Conservation (phyloP, 2,113 vertebrate genomes). For the Osmerus mordax region DNA sequence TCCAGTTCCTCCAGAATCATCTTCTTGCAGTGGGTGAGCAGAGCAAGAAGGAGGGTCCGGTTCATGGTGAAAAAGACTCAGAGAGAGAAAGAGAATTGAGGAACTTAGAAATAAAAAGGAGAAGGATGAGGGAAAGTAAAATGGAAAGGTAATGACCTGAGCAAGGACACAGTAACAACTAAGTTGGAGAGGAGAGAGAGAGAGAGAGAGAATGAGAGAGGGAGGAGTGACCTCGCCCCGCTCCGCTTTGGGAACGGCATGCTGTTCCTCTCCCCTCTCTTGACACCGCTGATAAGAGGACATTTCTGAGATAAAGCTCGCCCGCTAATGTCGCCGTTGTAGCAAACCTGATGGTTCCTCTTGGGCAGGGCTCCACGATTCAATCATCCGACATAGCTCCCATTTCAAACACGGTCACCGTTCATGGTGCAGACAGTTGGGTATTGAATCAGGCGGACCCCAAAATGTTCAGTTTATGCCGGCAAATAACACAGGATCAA, state of each 20-base stretch:
- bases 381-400: neutral
- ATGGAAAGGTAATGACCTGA: neutral
- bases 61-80: conserved; percentile 56
- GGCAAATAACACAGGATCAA: neutral
- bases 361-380: neutral
- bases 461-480: too few species aligned
- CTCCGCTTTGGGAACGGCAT: conserved; percentile 75
- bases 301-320: conserved; percentile 55
- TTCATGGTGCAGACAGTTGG: too few species aligned
- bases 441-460: too few species aligned
- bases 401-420: too few species aligned
- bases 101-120: neutral
- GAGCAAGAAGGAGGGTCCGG: conserved; percentile 70
- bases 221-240: conserved; percentile 38
- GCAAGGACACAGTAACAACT: conserved; percentile 6
- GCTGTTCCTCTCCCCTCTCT: conserved; percentile 52
- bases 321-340: conserved; percentile 8
- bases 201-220: conserved; percentile 18
- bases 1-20: conserved; percentile 76
- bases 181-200: neutral
- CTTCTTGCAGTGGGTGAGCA: conserved; percentile 71
- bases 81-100: neutral
- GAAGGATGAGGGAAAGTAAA: neutral
- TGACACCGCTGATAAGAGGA: conserved; percentile 57
- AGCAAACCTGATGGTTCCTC: neutral